Percentiles rank a stretch among this genome's conserved stretches.
These are phyloP conservation scores for Esox masquinongy DNA, from an alignment of 2,797 vertebrate species.

Conservation along the genomic window DNA sequence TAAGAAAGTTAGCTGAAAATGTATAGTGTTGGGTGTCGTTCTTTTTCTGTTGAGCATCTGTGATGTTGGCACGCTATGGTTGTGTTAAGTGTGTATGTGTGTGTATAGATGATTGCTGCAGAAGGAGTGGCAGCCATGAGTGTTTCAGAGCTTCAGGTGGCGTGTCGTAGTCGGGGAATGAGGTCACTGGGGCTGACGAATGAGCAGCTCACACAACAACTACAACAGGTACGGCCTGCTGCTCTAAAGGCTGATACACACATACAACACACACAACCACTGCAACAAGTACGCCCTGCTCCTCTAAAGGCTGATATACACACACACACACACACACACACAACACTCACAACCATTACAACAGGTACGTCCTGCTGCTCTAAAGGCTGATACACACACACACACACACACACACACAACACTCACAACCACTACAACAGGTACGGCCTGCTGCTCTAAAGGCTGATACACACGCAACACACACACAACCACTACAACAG, in stretches of 20 bases:
- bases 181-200: constrained; percentile 89
- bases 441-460: constrained; percentile 40
- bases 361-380: constrained; percentile 69
- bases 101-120: constrained; percentile 84
- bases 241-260: neutral
- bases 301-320: too few species aligned
- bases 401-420: neutral
- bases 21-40: neutral
- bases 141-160: constrained; percentile 86
- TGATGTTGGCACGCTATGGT: neutral
- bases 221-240: constrained; percentile 77
- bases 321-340: too few species aligned
- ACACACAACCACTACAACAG: too few species aligned
- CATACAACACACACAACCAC: neutral
- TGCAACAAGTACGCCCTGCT: too few species aligned
- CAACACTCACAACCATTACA: constrained; percentile 84
- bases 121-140: constrained; percentile 86
- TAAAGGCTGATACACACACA: neutral
- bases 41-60: neutral
- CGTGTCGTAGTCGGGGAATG: constrained; percentile 91
- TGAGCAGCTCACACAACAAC: constrained; percentile 86
- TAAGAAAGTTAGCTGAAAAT: too few species aligned
- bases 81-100: neutral
- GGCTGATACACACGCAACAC: neutral
- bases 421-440: constrained; percentile 84